These are phyloP conservation scores for Oriolus oriolus DNA, from an alignment of 2,113 vertebrate species.

Conservation along the genomic window DNA sequence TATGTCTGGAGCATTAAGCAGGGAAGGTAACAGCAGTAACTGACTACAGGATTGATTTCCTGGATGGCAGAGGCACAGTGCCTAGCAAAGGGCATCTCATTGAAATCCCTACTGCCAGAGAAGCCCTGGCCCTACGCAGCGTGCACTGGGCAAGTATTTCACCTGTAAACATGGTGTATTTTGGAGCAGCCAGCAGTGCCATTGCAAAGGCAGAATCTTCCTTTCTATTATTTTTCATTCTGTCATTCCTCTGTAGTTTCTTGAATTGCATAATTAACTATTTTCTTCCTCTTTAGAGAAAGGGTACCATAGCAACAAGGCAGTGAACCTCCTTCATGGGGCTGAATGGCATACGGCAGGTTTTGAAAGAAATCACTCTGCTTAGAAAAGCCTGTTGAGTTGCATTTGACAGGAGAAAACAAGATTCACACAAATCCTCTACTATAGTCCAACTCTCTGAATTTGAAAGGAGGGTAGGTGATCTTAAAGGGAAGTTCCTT, in stretches of 20 bases:
- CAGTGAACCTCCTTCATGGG: slow-evolving; percentile 62
- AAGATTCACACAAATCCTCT: not conserved
- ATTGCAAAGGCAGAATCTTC: not conserved
- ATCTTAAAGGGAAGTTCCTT: slow-evolving; percentile 14
- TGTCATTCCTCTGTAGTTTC: slow-evolving; percentile 33
- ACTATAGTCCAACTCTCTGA: slow-evolving; percentile 1
- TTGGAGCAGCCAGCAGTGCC: not conserved
- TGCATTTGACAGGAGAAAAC: slow-evolving; percentile 42
- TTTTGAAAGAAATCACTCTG: slow-evolving; percentile 51
- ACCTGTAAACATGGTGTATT: not conserved
- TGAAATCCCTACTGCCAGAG: not conserved
- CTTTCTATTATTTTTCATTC: not conserved
- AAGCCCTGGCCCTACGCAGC: not conserved
- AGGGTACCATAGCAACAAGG: slow-evolving; percentile 69
- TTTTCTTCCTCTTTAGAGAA: slow-evolving; percentile 65
- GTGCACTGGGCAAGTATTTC: not conserved
- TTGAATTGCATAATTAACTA: slow-evolving; percentile 70
- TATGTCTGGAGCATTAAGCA: not conserved
- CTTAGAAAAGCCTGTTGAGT: slow-evolving; percentile 20
- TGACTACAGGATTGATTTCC: not conserved
- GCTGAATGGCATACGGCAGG: not conserved
- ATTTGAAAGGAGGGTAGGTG: not conserved
- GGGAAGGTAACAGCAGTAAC: not conserved
- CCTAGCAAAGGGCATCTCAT: not conserved
- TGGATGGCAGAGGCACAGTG: not conserved